Conservation (phyloP, 2,797 vertebrate species). For the Anguilla megastoma region DNA sequence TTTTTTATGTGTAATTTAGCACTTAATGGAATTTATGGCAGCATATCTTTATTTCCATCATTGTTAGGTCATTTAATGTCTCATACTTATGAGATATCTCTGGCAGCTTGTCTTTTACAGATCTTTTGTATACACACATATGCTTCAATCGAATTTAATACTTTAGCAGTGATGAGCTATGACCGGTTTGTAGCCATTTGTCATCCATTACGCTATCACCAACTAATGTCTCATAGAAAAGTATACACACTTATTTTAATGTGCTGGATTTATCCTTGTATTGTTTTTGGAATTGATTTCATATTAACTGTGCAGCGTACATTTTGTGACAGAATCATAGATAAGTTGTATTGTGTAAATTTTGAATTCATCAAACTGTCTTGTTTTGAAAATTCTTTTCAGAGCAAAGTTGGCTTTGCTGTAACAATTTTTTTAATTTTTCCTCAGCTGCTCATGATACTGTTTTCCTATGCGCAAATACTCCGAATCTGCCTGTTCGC, state of each 20-base stretch:
- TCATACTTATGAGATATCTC: conserved; percentile 42
- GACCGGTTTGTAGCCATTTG: conserved; percentile 62
- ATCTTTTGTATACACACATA: conserved; percentile 56
- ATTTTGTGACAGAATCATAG: conserved; percentile 54
- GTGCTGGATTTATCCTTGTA: conserved; percentile 53
- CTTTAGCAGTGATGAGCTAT: conserved; percentile 60
- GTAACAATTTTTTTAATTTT: background rate
- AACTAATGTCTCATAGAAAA: conserved; percentile 50
- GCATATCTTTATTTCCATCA: conserved; percentile 51
- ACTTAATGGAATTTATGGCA: conserved; percentile 54
- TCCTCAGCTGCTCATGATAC: background rate
- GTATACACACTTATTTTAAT: conserved; percentile 48
- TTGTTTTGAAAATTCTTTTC: conserved; percentile 8
- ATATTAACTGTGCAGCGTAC: conserved; percentile 24
- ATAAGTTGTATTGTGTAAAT: conserved; percentile 52
- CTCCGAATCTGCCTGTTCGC: background rate
- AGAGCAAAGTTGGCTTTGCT: conserved; percentile 2
- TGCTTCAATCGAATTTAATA: conserved; percentile 55
- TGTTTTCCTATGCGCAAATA: conserved; percentile 27
- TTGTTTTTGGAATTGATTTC: conserved; percentile 44
- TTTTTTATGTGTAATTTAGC: conserved; percentile 55
- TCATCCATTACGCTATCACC: conserved; percentile 54
- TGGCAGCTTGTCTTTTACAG: conserved; percentile 50
- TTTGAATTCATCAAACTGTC: background rate
- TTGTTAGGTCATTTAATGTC: conserved; percentile 48